phyloP scores from a whole-genome alignment of 1,140 invertebrate genomes.

The Drosophila bipectinata region DNA sequence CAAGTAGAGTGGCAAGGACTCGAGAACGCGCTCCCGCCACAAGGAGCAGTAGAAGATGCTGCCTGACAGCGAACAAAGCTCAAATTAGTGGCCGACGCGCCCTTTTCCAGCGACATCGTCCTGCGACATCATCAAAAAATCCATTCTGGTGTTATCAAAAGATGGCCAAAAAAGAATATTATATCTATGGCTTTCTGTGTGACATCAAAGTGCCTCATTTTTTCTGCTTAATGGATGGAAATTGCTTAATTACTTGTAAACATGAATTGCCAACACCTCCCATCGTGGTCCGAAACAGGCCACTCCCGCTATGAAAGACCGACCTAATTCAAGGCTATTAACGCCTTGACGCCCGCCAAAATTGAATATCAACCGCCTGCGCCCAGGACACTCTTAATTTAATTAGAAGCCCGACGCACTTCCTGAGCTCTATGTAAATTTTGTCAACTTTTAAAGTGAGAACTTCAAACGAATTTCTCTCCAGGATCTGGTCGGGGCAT shows the following conservation, averaged over 20 bases:
- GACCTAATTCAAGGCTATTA: slow-evolving; percentile 73
- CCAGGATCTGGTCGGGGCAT: slow-evolving; percentile 36
- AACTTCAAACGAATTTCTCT: slow-evolving; percentile 73
- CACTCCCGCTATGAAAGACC: slow-evolving; percentile 32
- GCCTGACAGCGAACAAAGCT: slow-evolving; percentile 63
- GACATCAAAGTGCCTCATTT: slow-evolving; percentile 64
- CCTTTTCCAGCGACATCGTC: neutral
- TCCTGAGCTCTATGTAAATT: slow-evolving; percentile 61
- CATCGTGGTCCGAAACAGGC: slow-evolving; percentile 6
- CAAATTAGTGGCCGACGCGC: slow-evolving; percentile 62
- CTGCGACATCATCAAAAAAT: slow-evolving; percentile 47
- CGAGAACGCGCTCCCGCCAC: slow-evolving; percentile 16
- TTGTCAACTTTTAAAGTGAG: slow-evolving; percentile 70
- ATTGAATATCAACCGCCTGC: slow-evolving; percentile 66
- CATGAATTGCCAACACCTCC: slow-evolving; percentile 78
- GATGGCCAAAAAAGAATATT: slow-evolving; percentile 54
- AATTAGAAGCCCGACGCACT: slow-evolving; percentile 59
- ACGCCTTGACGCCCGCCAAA: slow-evolving; percentile 69
- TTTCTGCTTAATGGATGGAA: slow-evolving; percentile 53
- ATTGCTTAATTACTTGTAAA: slow-evolving; percentile 82
- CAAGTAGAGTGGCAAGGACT: slow-evolving; percentile 33
- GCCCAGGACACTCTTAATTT: slow-evolving; percentile 73
- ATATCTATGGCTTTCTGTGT: slow-evolving; percentile 54
- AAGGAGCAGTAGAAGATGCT: slow-evolving; percentile 41
- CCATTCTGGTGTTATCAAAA: slow-evolving; percentile 37